Evolutionary conservation across 1,140 invertebrate genomes (phyloP), one percentile per base, ranked within the genome.

Genomic region (Tetramorium alpestre): DNA sequence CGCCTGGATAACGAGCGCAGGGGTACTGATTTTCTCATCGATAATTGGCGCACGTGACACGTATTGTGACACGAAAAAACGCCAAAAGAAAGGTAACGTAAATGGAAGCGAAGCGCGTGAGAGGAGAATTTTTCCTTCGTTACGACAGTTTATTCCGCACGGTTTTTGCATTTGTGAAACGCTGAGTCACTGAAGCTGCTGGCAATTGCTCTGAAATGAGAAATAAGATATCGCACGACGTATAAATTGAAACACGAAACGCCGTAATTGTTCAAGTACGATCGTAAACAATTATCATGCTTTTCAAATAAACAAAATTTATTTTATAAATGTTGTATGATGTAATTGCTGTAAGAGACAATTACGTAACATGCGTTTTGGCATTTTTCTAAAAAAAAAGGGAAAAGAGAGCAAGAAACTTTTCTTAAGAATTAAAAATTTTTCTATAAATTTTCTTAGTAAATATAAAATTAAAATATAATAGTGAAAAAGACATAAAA

Each of bases 81-180:
- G 22, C 22, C 69, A 47, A 60, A 60, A 75, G 67, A 25, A 81
- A 84, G 80, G 80, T 84, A 84, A 84, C 38, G 54, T 84, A 84
- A 47, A 84, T 3, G 80, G 7, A 38, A 73, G 2, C n/a, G 44
- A 22, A 22, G 41, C 56, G 11, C 67, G 67, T 47, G 25, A 81
- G 80, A 75, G 69, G 70, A 84, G 69, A 84, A 84, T 84, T 84
- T 84, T 84, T 84, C 69, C 11, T 73, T 49, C 56, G 38, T 33
- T 22, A 25, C 41, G 41, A 60, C 25, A 11, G 13, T 22, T 80
- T 38, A 47, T 47, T 13, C 41, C 28, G 2, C 18, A 25, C 22
- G 13, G 5, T 28, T 25, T 81, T 69, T 54, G 64, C 22, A 38
- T 69, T 28, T 11, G 44, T 22, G 6, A 56, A 81, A 69, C 44